Percentiles rank a stretch among this genome's conserved stretches.
These are phyloP conservation scores for Mesorhabditis sp. DNA, from an alignment of 2,888 invertebrate species.

Conservation along the genomic window DNA sequence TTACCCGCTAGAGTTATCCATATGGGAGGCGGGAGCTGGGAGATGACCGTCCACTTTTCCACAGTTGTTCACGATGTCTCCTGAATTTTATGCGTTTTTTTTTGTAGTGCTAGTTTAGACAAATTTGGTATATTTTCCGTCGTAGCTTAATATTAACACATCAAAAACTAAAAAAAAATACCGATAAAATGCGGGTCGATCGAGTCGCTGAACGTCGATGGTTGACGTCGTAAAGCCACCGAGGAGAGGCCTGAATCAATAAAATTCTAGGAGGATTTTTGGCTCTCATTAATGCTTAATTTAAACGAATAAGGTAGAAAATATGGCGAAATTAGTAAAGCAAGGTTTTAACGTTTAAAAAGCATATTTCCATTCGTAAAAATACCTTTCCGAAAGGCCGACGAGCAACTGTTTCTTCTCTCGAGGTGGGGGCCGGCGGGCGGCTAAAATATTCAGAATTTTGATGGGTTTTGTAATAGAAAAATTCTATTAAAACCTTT, in stretches of 20 bases:
- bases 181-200: conserved; percentile 34
- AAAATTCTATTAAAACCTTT: background rate
- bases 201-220: conserved; percentile 41
- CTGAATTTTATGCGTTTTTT: conserved; percentile 10
- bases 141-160: too few species aligned
- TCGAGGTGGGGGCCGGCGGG: background rate
- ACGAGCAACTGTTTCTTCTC: conserved; percentile 59
- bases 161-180: conserved; percentile 7
- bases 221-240: conserved; percentile 59
- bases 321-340: conserved; percentile 9
- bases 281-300: background rate
- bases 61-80: conserved; percentile 22
- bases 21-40: background rate
- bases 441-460: background rate
- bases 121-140: too few species aligned
- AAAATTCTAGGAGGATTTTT: too few species aligned
- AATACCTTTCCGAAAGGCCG: conserved; percentile 27
- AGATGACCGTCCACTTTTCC: conserved; percentile 10
- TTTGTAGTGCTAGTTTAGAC: background rate
- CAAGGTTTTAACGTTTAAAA: too few species aligned
- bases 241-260: conserved; percentile 53
- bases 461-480: background rate
- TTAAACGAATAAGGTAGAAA: conserved; percentile 20
- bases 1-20: background rate
- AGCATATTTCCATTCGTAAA: too few species aligned